Evolutionary conservation across 2,113 vertebrate genomes (phyloP), one percentile per base, ranked within the genome.

Genomic region (Microtus pennsylvanicus): DNA sequence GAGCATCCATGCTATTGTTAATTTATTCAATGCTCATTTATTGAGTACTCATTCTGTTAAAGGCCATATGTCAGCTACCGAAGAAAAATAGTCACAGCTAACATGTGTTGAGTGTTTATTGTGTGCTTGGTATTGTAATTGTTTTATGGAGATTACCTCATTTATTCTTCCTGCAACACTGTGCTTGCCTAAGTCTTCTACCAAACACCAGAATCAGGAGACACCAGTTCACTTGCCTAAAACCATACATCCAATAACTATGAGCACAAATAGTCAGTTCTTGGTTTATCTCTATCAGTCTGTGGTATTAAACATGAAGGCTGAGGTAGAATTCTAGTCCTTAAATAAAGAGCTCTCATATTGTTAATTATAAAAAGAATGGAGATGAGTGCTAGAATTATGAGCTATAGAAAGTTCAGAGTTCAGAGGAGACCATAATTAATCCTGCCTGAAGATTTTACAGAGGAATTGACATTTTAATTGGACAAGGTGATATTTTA

Each of bases 371-470:
- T 95, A 91, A 96, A 63, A 96, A 96, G 55, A 94, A 38, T 67
- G 58, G 83, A 13, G 42, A 21, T 91, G 83, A 96, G 3, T 96
- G 55, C 72, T 96, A 81, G 63, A 89, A 93, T 70, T 92, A 94
- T 63, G 33, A 72, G 91, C 47, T 90, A 47, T 75, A 83, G 83
- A 85, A 93, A 95, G 87, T 70, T 96, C 35, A 67, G 33, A 82
- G 86, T 95, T 96, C 77, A 96, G 50, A 95, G 45, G 72, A 94
- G 85, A 93, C 69, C 72, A 85, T n/a, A 38, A 70, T 91, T 96
- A 95, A 92, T 96, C 94, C 61, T 96, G 35, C 74, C 80, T 94
- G 70, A 61, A 80, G 72, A 94, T 95, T 95, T 97, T 95, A 93
- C 75, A 92, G 5, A 83, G 77, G 77, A 87, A 93, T 45, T 96